These are phyloP conservation scores for Hirtodrosophila confusa DNA, from an alignment of 2,888 invertebrate species.

Conservation along the genomic window DNA sequence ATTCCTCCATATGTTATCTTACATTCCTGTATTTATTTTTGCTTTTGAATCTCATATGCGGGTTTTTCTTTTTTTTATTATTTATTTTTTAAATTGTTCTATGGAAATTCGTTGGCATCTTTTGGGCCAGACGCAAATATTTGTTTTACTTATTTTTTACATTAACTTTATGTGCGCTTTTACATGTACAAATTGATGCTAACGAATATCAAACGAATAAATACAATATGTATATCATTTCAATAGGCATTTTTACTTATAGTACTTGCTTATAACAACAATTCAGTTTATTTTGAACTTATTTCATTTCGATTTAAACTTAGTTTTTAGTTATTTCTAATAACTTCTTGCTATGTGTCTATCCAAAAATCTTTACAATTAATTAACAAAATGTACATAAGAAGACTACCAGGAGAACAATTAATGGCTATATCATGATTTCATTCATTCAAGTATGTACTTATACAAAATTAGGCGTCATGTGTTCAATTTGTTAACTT, in stretches of 20 bases:
- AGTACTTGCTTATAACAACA: conserved; percentile 51
- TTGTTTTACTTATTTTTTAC: conserved; percentile 44
- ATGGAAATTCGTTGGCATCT: conserved; percentile 72
- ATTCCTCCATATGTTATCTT: conserved; percentile 52
- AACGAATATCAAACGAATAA: conserved; percentile 43
- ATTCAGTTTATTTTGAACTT: conserved; percentile 49
- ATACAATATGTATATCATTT: conserved; percentile 33
- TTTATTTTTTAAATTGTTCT: conserved; percentile 37
- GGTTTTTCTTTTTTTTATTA: conserved; percentile 7
- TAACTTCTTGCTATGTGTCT: conserved; percentile 59
- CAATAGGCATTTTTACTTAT: conserved; percentile 55
- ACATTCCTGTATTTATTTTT: conserved; percentile 63
- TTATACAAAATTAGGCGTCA: conserved; percentile 27
- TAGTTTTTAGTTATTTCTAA: conserved; percentile 78
- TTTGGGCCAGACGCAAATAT: conserved; percentile 42
- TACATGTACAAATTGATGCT: conserved; percentile 72
- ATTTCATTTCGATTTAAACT: conserved; percentile 30
- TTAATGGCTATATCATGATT: conserved; percentile 30
- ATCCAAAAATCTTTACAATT: conserved; percentile 71
- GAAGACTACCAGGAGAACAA: conserved; percentile 37
- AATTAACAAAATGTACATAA: conserved; percentile 64
- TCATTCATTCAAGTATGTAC: conserved; percentile 4
- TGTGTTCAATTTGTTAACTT: conserved; percentile 53
- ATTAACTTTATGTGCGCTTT: conserved; percentile 71
- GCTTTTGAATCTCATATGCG: conserved; percentile 20